Evolutionary conservation across 2,888 invertebrate genomes (phyloP).

Genomic region (Aquatica leii): DNA sequence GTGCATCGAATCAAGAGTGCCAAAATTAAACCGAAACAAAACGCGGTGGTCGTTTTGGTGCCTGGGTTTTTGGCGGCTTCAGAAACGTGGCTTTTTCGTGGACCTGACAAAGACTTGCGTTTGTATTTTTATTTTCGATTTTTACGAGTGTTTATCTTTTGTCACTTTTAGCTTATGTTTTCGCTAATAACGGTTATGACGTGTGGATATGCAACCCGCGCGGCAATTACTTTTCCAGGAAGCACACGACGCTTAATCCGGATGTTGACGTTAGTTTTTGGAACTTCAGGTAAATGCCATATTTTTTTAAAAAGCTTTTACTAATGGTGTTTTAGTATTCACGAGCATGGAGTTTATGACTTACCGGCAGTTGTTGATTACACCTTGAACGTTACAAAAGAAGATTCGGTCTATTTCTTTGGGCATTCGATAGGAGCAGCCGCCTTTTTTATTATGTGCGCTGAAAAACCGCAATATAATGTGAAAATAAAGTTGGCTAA

Average conservation of each 20-base stretch:
- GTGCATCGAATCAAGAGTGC: constrained; percentile 66
- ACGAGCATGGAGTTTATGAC: constrained; percentile 71
- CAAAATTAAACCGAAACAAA: constrained; percentile 38
- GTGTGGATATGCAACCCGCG: constrained; percentile 70
- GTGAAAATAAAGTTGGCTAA: constrained; percentile 54
- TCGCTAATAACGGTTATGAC: constrained; percentile 62
- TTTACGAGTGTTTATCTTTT: too few species aligned
- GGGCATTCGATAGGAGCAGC: constrained; percentile 72
- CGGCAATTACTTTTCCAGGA: constrained; percentile 67
- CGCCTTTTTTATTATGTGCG: constrained; percentile 60
- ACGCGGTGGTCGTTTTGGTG: constrained; percentile 59
- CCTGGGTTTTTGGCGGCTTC: constrained; percentile 66
- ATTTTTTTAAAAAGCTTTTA: not conserved
- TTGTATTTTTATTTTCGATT: constrained; percentile 39
- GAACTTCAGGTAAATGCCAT: constrained; percentile 64
- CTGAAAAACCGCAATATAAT: constrained; percentile 57
- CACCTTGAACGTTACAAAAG: constrained; percentile 62
- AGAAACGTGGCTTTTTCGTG: constrained; percentile 65
- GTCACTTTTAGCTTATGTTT: constrained; percentile 59
- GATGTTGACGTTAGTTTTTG: constrained; percentile 63
- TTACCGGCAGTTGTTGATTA: constrained; percentile 69
- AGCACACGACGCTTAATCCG: constrained; percentile 60
- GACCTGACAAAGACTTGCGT: constrained; percentile 63
- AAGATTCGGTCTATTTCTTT: constrained; percentile 64
- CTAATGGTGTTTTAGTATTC: constrained; percentile 61